phyloP scores from a whole-genome alignment of 2,888 invertebrate genomes.

The Drosophila greeni region DNA sequence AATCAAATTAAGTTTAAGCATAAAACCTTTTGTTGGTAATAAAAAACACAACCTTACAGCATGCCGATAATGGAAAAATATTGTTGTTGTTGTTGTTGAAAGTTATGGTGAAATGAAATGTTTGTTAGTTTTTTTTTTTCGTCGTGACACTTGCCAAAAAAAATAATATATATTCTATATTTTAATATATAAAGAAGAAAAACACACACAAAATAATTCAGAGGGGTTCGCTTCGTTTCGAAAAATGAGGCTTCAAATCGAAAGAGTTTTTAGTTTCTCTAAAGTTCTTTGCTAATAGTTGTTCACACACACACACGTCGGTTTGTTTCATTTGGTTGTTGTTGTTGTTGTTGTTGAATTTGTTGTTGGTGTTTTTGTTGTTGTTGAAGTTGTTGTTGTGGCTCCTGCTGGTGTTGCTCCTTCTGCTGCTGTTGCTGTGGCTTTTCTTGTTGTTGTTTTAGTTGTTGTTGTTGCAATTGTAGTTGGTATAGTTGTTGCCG shows the following conservation, averaged over 20 bases:
- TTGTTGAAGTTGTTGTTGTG: neutral
- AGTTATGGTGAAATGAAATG: conserved; percentile 3
- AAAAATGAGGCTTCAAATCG: conserved; percentile 36
- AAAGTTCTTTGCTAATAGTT: conserved; percentile 32
- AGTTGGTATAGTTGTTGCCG: conserved; percentile 26
- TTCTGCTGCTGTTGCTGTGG: conserved; percentile 15
- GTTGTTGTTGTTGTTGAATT: conserved; percentile 41
- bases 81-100: conserved; percentile 7
- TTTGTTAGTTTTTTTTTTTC: conserved; percentile 13
- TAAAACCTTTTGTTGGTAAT: conserved; percentile 20
- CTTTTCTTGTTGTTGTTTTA: conserved; percentile 23
- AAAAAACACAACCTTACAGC: conserved; percentile 39
- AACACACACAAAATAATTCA: conserved; percentile 29
- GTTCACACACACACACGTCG: conserved; percentile 67
- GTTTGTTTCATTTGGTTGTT: conserved; percentile 46
- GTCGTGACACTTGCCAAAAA: conserved; percentile 7
- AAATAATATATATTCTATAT: neutral
- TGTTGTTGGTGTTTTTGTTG: conserved; percentile 5
- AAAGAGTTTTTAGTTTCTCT: conserved; percentile 42
- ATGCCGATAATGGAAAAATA: conserved; percentile 8
- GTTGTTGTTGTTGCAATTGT: conserved; percentile 41
- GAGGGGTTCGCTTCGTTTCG: too few relatives aligned
- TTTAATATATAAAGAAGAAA: neutral
- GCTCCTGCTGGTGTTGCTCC: conserved; percentile 4
- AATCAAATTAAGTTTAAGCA: conserved; percentile 23